Evolutionary conservation across 2,113 vertebrate species (phyloP), one percentile per base, ranked within the genome.

Genomic region (Pelecanus crispus): DNA sequence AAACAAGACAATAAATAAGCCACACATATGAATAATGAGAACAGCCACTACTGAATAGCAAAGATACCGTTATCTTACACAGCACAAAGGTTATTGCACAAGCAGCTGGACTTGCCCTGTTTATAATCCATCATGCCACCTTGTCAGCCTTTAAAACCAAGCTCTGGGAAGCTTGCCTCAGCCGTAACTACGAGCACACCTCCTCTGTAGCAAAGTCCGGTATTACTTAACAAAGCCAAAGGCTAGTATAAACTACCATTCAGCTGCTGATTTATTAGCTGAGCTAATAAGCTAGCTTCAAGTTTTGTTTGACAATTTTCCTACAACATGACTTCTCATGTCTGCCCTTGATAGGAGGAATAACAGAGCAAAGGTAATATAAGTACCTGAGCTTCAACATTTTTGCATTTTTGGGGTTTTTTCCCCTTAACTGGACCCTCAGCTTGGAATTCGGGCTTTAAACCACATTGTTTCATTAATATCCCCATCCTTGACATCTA

Each of bases 71-170:
- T 74, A n/a, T 49, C 38, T 68, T 44, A 53, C 26, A 14, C 4
- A 63, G 78, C 59, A 90, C 20, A 74, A 49, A 62, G 19, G 17
- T 87, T 49, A 74, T 22, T 59, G 58, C 56, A 70, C 26, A 38
- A 65, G 62, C 38, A 81, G 19, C 31, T 49, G 44, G 26, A 47
- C 11, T 88, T 74, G 29, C 34, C n/a, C 24, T 77, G 34, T 45
- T 42, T 59, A 31, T 65, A 59, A 75, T 66, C 40, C n/a, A 22
- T 55, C 49, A 13, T 17, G 34, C 18, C 53, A 58, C 34, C 22
- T 28, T 50, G 42, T 67, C 63, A 92, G 42, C 32, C 42, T 28
- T 95, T 94, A 1, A 96, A 98, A 40, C 97, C 40, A 65, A 52
- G 38, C n/a, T 36, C 62, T 81, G 40, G 47, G 38, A 72, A 66